These are phyloP conservation scores for Mythimna ferrago DNA, from an alignment of 2,888 invertebrate genomes.

Conservation along the genomic window DNA sequence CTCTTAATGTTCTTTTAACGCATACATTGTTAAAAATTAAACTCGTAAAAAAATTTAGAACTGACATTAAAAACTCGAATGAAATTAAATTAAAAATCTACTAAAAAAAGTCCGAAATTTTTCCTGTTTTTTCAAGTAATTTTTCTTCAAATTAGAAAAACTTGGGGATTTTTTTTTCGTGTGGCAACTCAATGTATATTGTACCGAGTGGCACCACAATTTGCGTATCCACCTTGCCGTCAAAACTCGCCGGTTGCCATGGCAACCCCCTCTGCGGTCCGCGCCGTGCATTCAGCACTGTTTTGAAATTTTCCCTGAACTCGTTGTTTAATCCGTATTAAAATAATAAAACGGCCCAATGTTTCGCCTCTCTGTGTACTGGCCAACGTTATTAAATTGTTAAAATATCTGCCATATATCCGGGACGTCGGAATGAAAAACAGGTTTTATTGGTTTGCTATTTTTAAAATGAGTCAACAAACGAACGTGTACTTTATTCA, in stretches of 20 bases:
- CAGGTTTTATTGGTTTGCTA: constrained; percentile 56
- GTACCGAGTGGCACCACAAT: constrained; percentile 76
- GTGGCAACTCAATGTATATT: constrained; percentile 64
- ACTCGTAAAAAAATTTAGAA: too few species aligned
- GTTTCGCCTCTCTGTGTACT: constrained; percentile 68
- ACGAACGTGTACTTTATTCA: constrained; percentile 42
- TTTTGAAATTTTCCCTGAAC: constrained; percentile 83
- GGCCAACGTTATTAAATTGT: constrained; percentile 66
- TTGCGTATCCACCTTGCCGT: constrained; percentile 82
- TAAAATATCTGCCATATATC: constrained; percentile 75
- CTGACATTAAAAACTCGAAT: not conserved
- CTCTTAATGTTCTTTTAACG: not conserved
- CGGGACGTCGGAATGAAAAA: constrained; percentile 49
- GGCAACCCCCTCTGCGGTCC: constrained; percentile 86
- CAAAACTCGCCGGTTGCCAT: constrained; percentile 84
- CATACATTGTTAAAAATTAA: not conserved
- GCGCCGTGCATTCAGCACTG: constrained; percentile 79
- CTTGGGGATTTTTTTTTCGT: constrained; percentile 18
- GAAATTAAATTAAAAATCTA: not conserved
- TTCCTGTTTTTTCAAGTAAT: not conserved
- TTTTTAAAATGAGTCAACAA: constrained; percentile 54
- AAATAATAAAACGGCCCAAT: constrained; percentile 84
- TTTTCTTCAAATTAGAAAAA: constrained; percentile 8
- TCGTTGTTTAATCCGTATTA: constrained; percentile 84
- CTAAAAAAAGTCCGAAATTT: not conserved